Evolutionary conservation across 2,797 vertebrate species (phyloP).

Genomic region (Graptemys geographica): DNA sequence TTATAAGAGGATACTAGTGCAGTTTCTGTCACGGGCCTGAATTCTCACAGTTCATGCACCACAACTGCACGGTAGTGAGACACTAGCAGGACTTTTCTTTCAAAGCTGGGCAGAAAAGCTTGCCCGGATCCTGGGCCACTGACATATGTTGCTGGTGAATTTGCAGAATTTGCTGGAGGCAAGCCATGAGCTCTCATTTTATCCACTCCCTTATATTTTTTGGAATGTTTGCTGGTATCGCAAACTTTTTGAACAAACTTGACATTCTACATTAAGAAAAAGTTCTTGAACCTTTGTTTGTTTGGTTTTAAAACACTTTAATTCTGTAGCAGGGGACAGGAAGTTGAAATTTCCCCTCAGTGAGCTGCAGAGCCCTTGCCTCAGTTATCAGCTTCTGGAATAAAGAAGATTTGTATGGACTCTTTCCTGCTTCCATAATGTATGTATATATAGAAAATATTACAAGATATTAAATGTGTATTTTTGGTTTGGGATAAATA

Average conservation of each 20-base stretch:
- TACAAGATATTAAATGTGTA: not conserved
- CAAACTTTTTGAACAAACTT: not conserved
- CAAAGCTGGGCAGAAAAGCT: not conserved
- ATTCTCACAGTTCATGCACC: not conserved
- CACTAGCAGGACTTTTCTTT: not conserved
- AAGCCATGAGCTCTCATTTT: not conserved
- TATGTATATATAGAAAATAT: not conserved
- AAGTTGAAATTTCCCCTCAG: not conserved
- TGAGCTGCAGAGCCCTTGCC: not conserved
- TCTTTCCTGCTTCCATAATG: not conserved
- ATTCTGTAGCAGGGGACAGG: not conserved
- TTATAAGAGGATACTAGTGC: slow-evolving; percentile 25
- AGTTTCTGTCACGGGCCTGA: not conserved
- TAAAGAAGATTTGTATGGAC: not conserved
- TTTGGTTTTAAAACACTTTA: not conserved
- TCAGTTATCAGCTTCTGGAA: not conserved
- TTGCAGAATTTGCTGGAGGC: not conserved
- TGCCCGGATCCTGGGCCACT: not conserved
- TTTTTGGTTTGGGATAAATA: not conserved
- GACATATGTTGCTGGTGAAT: not conserved
- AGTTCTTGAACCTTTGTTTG: slow-evolving; percentile 5
- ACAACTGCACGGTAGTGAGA: not conserved
- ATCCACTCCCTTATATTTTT: not conserved
- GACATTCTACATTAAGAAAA: slow-evolving; percentile 23
- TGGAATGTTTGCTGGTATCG: not conserved